phyloP scores from a whole-genome alignment of 1,140 invertebrate genomes.

The Proales similis region DNA sequence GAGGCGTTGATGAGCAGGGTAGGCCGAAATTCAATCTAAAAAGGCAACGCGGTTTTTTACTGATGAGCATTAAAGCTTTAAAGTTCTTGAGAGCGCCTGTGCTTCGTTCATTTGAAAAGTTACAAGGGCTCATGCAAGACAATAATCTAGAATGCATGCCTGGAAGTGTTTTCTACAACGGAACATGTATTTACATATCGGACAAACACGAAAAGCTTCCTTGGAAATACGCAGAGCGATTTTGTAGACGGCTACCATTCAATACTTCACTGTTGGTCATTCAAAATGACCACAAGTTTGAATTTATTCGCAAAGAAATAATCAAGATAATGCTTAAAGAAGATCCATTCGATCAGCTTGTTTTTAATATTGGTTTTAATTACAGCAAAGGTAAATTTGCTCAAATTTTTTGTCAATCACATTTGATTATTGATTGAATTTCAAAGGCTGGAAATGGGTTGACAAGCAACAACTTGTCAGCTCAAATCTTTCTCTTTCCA shows the following conservation, averaged over 20 bases:
- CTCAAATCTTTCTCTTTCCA: not conserved
- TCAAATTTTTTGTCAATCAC: not conserved
- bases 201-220: slow-evolving; percentile 17
- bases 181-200: slow-evolving; percentile 22
- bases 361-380: slow-evolving; percentile 31
- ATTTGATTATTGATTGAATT: not conserved
- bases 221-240: slow-evolving; percentile 19
- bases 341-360: slow-evolving; percentile 8
- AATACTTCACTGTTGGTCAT: slow-evolving; percentile 10
- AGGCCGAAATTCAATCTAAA: not conserved
- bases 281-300: slow-evolving; percentile 29
- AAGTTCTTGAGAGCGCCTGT: not conserved
- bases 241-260: slow-evolving; percentile 17
- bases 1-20: not conserved
- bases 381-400: slow-evolving; percentile 12
- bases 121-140: not conserved
- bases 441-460: slow-evolving; percentile 22
- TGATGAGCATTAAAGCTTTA: not conserved
- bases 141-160: slow-evolving; percentile 11
- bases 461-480: not conserved
- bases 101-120: not conserved
- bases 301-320: slow-evolving; percentile 14
- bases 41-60: not conserved
- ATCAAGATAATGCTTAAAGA: slow-evolving; percentile 6
- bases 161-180: slow-evolving; percentile 22